Conservation (phyloP, 2,888 invertebrate species). For the Cephus pulcher region DNA sequence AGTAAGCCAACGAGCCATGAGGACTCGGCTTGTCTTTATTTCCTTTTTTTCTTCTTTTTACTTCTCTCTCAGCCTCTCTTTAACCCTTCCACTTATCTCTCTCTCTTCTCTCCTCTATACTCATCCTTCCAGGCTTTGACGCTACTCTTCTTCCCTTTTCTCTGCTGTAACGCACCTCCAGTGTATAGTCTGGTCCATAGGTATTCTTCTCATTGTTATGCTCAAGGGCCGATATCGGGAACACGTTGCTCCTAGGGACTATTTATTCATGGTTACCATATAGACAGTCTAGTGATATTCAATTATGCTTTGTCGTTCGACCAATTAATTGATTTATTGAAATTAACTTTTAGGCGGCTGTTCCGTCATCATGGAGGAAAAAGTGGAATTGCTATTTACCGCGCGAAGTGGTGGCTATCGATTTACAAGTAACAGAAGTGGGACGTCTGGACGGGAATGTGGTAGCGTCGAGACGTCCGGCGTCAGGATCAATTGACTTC, state of each 20-base stretch:
- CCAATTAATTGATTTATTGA: background rate
- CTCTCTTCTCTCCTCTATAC: background rate
- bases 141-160: background rate
- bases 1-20: constrained; percentile 18
- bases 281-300: background rate
- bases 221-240: constrained; percentile 1
- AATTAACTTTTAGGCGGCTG: background rate
- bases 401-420: background rate
- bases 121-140: background rate
- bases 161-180: background rate
- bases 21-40: constrained; percentile 7
- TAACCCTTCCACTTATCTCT: background rate
- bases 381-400: background rate
- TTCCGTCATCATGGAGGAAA: background rate
- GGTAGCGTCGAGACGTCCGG: background rate
- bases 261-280: background rate
- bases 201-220: background rate
- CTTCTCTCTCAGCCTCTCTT: background rate
- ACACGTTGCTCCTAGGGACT: background rate
- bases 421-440: background rate
- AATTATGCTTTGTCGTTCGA: background rate
- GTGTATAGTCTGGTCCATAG: background rate
- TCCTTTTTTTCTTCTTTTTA: background rate
- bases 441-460: background rate
- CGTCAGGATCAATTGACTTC: background rate